Base-by-base conservation (phyloP, 2,797 vertebrate species). In the Pipistrellus pygmaeus region DNA sequence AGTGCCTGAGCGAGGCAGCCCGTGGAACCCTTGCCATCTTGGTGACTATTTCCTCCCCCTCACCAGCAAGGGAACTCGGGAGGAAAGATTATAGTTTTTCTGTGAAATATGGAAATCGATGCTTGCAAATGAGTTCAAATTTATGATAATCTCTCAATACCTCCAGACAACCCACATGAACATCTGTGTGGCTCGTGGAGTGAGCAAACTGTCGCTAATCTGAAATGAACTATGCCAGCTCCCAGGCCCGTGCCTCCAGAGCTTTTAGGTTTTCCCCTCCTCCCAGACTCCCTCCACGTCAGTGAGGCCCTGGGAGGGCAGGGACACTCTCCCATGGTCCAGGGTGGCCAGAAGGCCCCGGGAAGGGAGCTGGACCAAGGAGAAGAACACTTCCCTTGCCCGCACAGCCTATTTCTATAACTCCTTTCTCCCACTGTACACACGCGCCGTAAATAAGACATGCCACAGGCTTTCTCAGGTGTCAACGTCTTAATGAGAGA, bases 71-170 rank as follows among this genome's bases (percentile, higher is more conserved):
- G 17, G 55, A 88, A 83, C 23, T 85, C 38, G 71, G 68, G 91
- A 92, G 51, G 38, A 81, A 85, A 97, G 95, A 96, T 94, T 93
- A 90, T 44, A 95, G 89, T 85, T 88, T 88, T 97, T 95, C 88
- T 80, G 41, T 93, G 93, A 96, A 96, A 93, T 94, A 96, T 94
- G 96, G 94, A 97, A 97, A 97, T 95, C 92, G 91, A 97, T 95
- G 96, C 94, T 95, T 97, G 89, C 91, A 96, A 97, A 97, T 44
- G 83, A 97, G 87, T 96, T 94, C 85, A 96, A 90, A 97, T 95
- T 96, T 96, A 94, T 93, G 95, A 88, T 98, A 95, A 97, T 97
- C 94, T 94, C 90, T 71, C 90, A 85, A 53, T 92, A 97, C 90
- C 93, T 96, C 92, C 76, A 90, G 80, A 95, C 96, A 82, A 90